Percentiles rank a stretch among this genome's conserved stretches.
These are phyloP conservation scores for Zaprionus gabonicus DNA, from an alignment of 1,140 invertebrate species.

Conservation along the genomic window DNA sequence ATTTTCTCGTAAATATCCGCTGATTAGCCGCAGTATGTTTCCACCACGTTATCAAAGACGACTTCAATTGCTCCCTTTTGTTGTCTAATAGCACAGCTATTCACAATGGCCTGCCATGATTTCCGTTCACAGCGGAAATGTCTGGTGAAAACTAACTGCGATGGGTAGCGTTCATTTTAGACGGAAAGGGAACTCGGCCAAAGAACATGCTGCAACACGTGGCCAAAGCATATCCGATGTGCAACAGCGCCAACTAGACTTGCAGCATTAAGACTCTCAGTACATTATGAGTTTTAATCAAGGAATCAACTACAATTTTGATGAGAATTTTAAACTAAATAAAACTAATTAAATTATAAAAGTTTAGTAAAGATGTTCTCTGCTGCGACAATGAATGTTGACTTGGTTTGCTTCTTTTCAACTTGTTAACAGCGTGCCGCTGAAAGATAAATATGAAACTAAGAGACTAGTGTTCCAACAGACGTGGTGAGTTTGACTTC, in stretches of 20 bases:
- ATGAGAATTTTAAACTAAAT: no score
- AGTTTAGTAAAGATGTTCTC: no score
- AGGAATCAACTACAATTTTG: neutral
- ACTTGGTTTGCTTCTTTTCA: no score
- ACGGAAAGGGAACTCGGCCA: neutral
- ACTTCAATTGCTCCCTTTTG: constrained; percentile 9
- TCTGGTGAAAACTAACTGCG: constrained; percentile 32
- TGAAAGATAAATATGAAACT: no score
- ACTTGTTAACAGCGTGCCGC: no score
- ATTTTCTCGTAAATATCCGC: neutral
- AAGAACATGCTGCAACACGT: constrained; percentile 5
- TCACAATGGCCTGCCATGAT: constrained; percentile 25
- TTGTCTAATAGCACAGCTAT: constrained; percentile 12
- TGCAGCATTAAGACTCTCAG: neutral
- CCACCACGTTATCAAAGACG: neutral
- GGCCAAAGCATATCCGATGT: neutral
- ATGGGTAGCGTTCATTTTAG: constrained; percentile 18
- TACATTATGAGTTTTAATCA: neutral
- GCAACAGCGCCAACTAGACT: neutral
- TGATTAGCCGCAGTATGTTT: neutral
- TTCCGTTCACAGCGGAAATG: constrained; percentile 35
- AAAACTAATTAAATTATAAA: no score
- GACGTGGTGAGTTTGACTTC: no score
- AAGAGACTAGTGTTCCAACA: no score
- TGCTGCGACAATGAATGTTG: no score